Base-by-base conservation (phyloP, 2,888 invertebrate genomes). In the Temnothorax rugatulus region DNA sequence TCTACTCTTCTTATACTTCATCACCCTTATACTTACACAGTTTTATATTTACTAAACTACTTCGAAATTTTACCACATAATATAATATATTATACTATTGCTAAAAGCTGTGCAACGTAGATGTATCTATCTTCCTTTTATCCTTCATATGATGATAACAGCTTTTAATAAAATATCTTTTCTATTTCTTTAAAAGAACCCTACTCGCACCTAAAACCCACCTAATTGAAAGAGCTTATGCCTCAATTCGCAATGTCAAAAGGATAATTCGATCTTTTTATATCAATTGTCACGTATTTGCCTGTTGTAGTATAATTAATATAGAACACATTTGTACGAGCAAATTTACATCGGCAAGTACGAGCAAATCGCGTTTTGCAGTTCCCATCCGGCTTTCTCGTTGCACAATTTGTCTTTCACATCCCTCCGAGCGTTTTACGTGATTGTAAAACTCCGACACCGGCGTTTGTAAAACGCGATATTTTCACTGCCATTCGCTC, bases 381-480 rank as follows among this genome's bases (percentile, higher is more conserved):
- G 29, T 59, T 41, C 0, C 15, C 34, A n/a, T 68, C 57, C 59
- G 44, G 73, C 59, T 71, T 71, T 59, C 73, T 79, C 73, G 79
- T 79, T 59, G 71, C 47, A 71, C 73, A 71, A 79, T 79, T 79
- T 79, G 73, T 79, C 79, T 71, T 59, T 79, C 71, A 71, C 59
- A 79, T 71, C 73, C 71, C 71, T 25, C 25, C 15, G 47, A 13
- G 73, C 79, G 54, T n/a, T 79, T 71, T 59, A 47, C 71, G 8
- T 47, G 73, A 79, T 79, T 71, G 79, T 79, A 59, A 79, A 79
- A 47, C 79, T 59, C 77, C 59, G 41, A 13, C 79, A 69, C 29
- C n/a, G 13, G 25, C 57, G 59, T 59, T 47, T 47, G 73, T 47
- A 13, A 79, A 79, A 79, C 13, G 47, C 73, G 34, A 71, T 59